A percentile compares a stretch with the other conserved stretches of the same genome.
Conservation (phyloP, 2,797 vertebrate genomes). For the Pyrrhura leucotis region DNA sequence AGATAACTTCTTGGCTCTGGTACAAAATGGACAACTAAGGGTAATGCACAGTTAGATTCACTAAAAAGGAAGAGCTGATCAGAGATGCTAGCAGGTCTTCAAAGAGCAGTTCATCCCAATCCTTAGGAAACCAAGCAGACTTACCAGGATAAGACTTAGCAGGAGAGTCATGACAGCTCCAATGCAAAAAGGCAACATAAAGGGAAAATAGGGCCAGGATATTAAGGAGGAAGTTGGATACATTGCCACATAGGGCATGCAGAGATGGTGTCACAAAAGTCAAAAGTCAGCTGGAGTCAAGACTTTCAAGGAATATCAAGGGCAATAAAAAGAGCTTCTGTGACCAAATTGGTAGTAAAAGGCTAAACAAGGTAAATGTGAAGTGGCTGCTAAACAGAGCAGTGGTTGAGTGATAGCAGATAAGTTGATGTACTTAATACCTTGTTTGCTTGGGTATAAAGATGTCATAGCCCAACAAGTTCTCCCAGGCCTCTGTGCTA, state of each 20-base stretch:
- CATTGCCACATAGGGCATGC: fast-evolving
- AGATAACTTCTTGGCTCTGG: not conserved
- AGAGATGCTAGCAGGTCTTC: not conserved
- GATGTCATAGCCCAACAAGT: not conserved
- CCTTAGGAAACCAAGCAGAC: not conserved
- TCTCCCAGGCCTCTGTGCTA: not conserved
- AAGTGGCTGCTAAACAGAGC: not conserved
- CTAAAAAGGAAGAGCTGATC: not conserved
- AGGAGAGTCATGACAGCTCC: not conserved
- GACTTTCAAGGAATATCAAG: not conserved
- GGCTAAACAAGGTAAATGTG: not conserved
- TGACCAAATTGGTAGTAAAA: not conserved
- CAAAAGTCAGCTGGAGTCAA: not conserved
- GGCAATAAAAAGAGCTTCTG: not conserved
- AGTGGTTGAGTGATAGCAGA: not conserved
- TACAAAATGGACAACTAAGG: not conserved
- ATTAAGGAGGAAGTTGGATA: not conserved
- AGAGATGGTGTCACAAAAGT: not conserved
- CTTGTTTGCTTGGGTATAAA: not conserved
- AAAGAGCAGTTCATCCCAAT: not conserved
- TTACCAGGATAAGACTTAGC: not conserved
- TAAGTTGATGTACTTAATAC: not conserved
- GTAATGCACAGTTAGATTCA: not conserved
- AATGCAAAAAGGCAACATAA: not conserved
- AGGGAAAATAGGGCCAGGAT: not conserved